Base-by-base conservation (phyloP, 2,888 invertebrate species). In the Mayetiola destructor region DNA sequence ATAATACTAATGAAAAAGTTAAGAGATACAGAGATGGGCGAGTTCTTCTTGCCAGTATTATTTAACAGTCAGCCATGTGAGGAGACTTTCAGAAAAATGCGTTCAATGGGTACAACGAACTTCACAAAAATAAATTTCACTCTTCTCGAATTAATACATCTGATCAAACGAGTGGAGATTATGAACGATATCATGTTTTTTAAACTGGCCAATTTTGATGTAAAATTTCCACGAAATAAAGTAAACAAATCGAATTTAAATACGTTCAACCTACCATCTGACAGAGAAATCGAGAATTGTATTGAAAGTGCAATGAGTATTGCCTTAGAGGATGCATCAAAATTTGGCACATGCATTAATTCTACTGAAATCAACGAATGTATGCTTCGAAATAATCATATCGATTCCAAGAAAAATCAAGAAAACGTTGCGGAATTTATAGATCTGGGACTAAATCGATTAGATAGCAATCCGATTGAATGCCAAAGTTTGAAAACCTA, bases 41-140 rank as follows among this genome's bases (percentile, higher is more conserved):
- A 48, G 27, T 27, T 14, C 5, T 48, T 48, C 16, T 3, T 27
- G 14, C 48, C 48, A 27, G 27, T 16, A 8, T 3, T 48, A 6
- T 48, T 48, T n/a, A 48, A 48, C n/a, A 48, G 48, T 27, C 48
- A 48, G 16, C 27, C 48, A 2, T 48, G 48, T 27, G 48, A 48
- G 27, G 48, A 23, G 8, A 27, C 48, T 3, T 48, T 48, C 12
- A 14, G 48, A 1, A 23, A 48, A n/a, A n/a, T 48, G 2, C 48
- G 48, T 27, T 27, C 27, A 1, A 48, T 48, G 48, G 27, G 27
- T 1, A 48, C 27, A n/a, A 23, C 27, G 2, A 48, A 48, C 27
- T 48, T n/a, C 27, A 48, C 48, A 6, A 48, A 48, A 27, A 27
- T 48, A n/a, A 48, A 48, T 48, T 48, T 48, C n/a, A 48, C 27